Evolutionary conservation across 2,797 vertebrate genomes (phyloP).

Genomic region (Neosilurus hyrtlii): DNA sequence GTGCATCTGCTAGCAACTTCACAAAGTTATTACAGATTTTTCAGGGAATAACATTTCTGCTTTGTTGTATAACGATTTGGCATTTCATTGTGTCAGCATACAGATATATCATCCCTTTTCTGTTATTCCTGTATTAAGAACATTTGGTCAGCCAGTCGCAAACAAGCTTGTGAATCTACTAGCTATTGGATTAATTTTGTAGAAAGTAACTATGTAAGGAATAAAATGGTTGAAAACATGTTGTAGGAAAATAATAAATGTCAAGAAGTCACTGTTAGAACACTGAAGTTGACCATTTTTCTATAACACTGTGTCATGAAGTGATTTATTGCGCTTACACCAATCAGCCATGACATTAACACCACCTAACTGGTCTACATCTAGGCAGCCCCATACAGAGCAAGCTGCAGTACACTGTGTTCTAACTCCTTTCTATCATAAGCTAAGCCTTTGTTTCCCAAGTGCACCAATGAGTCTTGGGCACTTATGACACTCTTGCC

Average conservation of each 20-base stretch:
- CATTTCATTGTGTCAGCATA: background rate
- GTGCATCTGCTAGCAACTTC: background rate
- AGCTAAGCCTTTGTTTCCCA: too few relatives aligned
- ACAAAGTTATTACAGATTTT: background rate
- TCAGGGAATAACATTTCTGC: background rate
- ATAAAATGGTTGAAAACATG: background rate
- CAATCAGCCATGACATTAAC: too few relatives aligned
- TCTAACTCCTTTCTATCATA: too few relatives aligned
- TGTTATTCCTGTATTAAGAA: background rate
- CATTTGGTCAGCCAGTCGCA: slow-evolving; percentile 4
- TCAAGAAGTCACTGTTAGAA: background rate
- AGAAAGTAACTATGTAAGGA: background rate
- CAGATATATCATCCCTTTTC: background rate
- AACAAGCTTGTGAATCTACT: background rate
- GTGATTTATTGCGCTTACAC: background rate
- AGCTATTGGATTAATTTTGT: background rate
- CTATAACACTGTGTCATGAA: background rate
- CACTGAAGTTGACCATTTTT: background rate
- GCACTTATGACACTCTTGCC: too few relatives aligned
- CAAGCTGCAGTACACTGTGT: too few relatives aligned
- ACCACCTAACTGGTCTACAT: too few relatives aligned
- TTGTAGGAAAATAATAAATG: background rate
- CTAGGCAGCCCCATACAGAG: too few relatives aligned
- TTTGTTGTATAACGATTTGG: background rate
- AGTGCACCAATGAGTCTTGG: too few relatives aligned